phyloP scores from a whole-genome alignment of 2,113 vertebrate genomes.

The Alligator mississippiensis region DNA sequence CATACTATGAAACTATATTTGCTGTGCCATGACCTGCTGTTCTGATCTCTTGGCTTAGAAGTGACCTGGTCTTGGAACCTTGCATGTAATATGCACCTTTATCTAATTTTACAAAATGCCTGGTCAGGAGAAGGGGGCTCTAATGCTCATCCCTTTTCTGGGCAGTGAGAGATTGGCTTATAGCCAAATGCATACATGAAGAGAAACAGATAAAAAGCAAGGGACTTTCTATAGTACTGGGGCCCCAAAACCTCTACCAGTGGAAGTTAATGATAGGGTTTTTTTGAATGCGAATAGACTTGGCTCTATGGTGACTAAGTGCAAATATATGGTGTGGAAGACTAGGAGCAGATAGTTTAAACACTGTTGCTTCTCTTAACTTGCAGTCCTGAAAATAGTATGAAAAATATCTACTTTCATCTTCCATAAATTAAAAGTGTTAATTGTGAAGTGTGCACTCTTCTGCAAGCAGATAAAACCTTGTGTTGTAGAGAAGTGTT shows the following conservation, averaged over 20 bases:
- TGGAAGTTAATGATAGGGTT: background rate
- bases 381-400: background rate
- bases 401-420: background rate
- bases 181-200: background rate
- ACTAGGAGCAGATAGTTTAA: background rate
- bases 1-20: too few relatives aligned
- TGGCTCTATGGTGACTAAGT: background rate
- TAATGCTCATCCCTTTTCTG: background rate
- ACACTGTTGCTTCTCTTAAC: background rate
- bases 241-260: fast-evolving
- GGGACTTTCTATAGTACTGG: background rate
- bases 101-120: background rate
- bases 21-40: background rate
- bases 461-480: background rate
- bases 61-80: background rate
- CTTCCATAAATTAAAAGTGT: background rate
- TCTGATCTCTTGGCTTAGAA: background rate
- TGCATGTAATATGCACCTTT: too few relatives aligned
- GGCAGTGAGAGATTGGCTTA: background rate
- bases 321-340: background rate
- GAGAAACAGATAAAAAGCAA: background rate
- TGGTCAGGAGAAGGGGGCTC: background rate
- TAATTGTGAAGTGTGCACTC: background rate
- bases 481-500: background rate
- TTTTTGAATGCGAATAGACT: background rate